These are phyloP conservation scores for Falcunculus frontatus DNA, from an alignment of 2,113 vertebrate species.

Conservation along the genomic window DNA sequence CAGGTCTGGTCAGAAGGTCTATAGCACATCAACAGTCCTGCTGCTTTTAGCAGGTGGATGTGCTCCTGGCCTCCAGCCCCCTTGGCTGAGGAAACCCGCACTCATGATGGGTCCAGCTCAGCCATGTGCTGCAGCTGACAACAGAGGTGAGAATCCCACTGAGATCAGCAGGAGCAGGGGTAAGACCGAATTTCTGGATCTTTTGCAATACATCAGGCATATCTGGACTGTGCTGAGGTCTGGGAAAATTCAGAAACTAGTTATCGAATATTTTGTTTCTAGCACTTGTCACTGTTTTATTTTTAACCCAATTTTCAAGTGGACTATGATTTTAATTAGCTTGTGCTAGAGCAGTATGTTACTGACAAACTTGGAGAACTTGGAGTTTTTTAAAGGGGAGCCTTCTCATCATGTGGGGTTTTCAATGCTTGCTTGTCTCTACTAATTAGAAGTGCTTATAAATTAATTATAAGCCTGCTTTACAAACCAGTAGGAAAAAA, in stretches of 20 bases:
- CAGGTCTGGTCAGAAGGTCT: background rate
- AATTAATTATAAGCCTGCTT: constrained; percentile 46
- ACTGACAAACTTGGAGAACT: background rate
- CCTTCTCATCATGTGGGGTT: background rate
- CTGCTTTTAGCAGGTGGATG: background rate
- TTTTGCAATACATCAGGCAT: background rate
- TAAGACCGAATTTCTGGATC: background rate
- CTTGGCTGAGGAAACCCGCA: background rate
- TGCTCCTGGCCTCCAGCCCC: background rate
- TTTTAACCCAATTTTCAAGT: background rate
- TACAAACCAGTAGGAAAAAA: constrained; percentile 13
- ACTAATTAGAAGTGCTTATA: constrained; percentile 41
- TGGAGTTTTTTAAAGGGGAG: background rate
- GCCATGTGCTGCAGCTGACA: background rate
- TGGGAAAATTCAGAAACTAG: background rate
- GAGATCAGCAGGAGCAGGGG: fast-evolving
- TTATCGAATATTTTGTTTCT: background rate
- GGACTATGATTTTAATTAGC: background rate
- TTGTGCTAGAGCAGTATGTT: background rate
- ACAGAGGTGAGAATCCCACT: fast-evolving
- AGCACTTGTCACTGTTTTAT: background rate
- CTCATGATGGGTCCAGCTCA: background rate
- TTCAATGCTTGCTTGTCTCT: background rate
- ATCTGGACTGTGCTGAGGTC: background rate
- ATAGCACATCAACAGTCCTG: background rate